Conservation (phyloP, 2,113 vertebrate genomes). For the Grammomys dolichurus region DNA sequence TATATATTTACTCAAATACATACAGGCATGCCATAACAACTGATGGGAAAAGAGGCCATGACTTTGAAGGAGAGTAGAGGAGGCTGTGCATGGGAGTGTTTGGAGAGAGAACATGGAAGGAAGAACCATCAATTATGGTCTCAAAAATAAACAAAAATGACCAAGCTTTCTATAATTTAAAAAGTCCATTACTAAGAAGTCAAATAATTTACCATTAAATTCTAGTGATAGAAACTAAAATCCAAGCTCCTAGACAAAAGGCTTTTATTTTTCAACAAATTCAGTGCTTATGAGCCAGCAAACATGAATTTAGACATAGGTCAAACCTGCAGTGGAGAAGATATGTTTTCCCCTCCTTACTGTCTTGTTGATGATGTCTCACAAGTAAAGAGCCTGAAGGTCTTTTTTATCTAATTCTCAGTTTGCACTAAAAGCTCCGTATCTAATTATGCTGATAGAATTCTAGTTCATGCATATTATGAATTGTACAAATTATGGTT, state of each 20-base stretch:
- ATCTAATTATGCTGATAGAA: constrained; percentile 27
- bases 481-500: background rate
- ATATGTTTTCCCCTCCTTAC: constrained; percentile 20
- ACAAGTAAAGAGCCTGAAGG: background rate
- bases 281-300: background rate
- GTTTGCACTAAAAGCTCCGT: constrained; percentile 17
- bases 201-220: background rate
- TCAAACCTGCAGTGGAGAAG: constrained; percentile 1
- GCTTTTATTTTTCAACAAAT: constrained; percentile 53
- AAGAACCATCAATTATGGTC: background rate
- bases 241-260: background rate
- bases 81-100: background rate
- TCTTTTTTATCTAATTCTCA: background rate
- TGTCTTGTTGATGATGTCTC: background rate
- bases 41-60: background rate
- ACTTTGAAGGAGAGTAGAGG: background rate
- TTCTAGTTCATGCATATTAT: background rate
- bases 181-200: background rate
- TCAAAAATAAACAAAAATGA: background rate
- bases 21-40: background rate
- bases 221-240: background rate
- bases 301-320: constrained; percentile 34
- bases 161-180: background rate
- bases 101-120: background rate
- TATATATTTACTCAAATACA: background rate